Percentiles rank a stretch among this genome's conserved stretches.
Evolutionary conservation across 53 echinoderm and acorn worm genomes (phyloP).

Genomic region (Paracentrotus lividus): DNA sequence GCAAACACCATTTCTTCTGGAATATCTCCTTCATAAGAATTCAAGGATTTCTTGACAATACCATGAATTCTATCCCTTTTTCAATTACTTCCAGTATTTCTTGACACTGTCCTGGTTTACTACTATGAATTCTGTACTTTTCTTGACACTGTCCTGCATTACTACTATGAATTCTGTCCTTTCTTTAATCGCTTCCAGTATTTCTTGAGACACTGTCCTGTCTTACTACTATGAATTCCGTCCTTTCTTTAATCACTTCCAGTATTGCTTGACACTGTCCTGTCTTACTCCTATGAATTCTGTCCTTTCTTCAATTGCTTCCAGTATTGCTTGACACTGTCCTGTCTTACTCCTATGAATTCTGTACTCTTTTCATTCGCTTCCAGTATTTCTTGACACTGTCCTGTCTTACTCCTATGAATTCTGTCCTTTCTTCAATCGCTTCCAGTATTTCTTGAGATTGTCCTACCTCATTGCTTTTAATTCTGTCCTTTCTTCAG

Average conservation of each 20-base stretch:
- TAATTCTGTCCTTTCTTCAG: slow-evolving; percentile 68
- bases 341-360: slow-evolving; percentile 53
- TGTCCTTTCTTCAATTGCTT: slow-evolving; percentile 87
- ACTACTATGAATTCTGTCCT: not conserved
- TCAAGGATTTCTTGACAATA: no score
- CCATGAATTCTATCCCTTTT: not conserved
- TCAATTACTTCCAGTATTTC: no score
- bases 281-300: slow-evolving; percentile 13
- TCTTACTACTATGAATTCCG: not conserved
- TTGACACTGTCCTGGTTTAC: no score
- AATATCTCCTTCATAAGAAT: not conserved
- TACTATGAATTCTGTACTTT: slow-evolving; percentile 72
- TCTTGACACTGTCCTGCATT: slow-evolving; percentile 85
- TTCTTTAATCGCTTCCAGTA: no score
- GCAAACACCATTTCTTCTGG: not conserved
- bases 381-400: slow-evolving; percentile 92
- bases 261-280: slow-evolving; percentile 88
- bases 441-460: no score
- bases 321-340: slow-evolving; percentile 90
- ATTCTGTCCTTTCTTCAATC: not conserved
- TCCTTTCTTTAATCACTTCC: slow-evolving; percentile 77
- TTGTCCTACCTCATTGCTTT: not conserved
- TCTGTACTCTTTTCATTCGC: not conserved
- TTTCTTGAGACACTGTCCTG: no score
- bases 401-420: slow-evolving; percentile 62